These are phyloP conservation scores for Petrocephalus schoutedeni DNA, from an alignment of 2,797 vertebrate genomes.

Conservation along the genomic window DNA sequence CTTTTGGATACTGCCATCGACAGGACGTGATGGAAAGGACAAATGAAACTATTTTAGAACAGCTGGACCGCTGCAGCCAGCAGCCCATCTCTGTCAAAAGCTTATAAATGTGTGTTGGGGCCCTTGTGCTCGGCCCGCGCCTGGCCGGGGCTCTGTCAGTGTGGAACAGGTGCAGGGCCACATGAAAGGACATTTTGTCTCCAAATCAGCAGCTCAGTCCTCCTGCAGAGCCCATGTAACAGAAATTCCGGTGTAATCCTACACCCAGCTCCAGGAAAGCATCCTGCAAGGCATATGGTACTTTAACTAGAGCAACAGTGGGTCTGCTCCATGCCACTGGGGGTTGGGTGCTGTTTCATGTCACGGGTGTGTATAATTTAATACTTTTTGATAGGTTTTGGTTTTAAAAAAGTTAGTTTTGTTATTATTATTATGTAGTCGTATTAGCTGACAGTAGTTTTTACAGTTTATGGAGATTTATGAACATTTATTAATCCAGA, in stretches of 20 bases:
- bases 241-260: conserved; percentile 71
- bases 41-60: conserved; percentile 45
- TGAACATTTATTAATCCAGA: background rate
- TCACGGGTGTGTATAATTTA: background rate
- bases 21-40: conserved; percentile 23
- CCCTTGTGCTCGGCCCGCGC: conserved; percentile 76
- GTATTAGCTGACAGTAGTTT: background rate
- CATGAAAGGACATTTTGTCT: conserved; percentile 96
- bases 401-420: conserved; percentile 25
- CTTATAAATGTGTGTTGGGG: conserved; percentile 98
- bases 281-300: conserved; percentile 67
- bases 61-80: conserved; percentile 32
- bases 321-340: conserved; percentile 38
- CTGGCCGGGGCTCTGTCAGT: conserved; percentile 86
- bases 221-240: conserved; percentile 65
- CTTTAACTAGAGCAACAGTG: conserved; percentile 39
- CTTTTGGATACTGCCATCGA: background rate
- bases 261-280: conserved; percentile 65
- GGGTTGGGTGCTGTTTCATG: background rate
- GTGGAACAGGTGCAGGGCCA: conserved; percentile 86
- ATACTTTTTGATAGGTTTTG: conserved; percentile 30
- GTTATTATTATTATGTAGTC: background rate
- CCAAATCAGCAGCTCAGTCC: conserved; percentile 78
- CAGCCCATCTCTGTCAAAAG: conserved; percentile 65
- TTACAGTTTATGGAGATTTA: background rate